These are phyloP conservation scores for Parazoanthus atlanticus DNA, from an alignment of 92 coral and sea anemone species.

Conservation along the genomic window DNA sequence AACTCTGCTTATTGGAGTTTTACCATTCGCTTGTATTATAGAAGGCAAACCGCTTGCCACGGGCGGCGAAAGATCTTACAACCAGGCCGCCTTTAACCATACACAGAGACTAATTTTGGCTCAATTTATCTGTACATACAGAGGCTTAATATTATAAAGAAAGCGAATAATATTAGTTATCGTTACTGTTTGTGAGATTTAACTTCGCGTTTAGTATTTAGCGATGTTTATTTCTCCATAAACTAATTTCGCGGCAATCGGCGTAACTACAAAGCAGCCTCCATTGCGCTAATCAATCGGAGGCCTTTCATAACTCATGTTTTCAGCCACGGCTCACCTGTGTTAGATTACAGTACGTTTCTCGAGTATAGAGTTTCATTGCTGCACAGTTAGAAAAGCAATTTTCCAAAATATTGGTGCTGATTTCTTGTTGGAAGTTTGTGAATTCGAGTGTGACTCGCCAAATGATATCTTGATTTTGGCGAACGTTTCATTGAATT, in stretches of 20 bases:
- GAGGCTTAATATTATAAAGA: conserved; percentile 17
- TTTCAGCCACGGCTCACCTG: conserved; percentile 24
- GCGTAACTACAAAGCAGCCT: conserved; percentile 37
- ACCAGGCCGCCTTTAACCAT: conserved; percentile 23
- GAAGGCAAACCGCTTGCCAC: conserved; percentile 8
- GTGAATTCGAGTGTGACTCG: background rate
- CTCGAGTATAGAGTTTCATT: conserved; percentile 26
- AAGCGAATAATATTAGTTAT: background rate
- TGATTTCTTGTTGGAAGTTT: background rate
- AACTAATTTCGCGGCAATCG: conserved; percentile 41
- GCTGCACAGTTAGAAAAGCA: conserved; percentile 5
- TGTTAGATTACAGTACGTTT: conserved; percentile 34
- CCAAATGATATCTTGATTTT: background rate
- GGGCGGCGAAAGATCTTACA: conserved; percentile 37
- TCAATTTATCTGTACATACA: conserved; percentile 5
- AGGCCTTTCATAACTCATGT: conserved; percentile 39
- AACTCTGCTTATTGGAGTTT: background rate
- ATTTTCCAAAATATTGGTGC: background rate
- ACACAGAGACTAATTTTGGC: background rate
- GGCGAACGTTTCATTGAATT: background rate
- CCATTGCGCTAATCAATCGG: conserved; percentile 40
- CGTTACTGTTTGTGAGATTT: conserved; percentile 17
- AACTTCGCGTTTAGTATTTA: conserved; percentile 25
- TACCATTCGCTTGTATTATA: background rate
- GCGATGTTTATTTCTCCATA: conserved; percentile 38